Evolutionary conservation across 2,888 invertebrate species (phyloP), one percentile per base, ranked within the genome.

Genomic region (Aproaerema taeniolella): DNA sequence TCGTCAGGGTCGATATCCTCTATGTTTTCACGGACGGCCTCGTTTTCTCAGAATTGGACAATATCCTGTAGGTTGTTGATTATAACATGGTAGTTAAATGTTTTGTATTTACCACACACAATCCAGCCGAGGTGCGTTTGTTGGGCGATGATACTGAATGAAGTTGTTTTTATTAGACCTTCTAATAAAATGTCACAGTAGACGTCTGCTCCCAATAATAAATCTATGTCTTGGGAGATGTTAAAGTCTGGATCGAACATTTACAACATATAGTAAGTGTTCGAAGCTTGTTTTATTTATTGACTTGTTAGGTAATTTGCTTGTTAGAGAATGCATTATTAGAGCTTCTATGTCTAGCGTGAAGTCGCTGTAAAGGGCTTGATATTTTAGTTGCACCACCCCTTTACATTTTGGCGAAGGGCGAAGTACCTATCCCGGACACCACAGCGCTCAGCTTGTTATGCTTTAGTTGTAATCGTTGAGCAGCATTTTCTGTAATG

Each of bases 401-500:
- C n/a, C n/a, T n/a, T n/a, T n/a, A n/a, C n/a, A n/a, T n/a, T n/a
- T n/a, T n/a, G n/a, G n/a, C n/a, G n/a, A n/a, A n/a, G n/a, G n/a
- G n/a, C n/a, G n/a, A n/a, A 7, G 14, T 12, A 13, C 50, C 48
- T 12, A 48, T 39, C 2, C 51, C 53, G 6, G 20, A 37, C 11
- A 53, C 31, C 5, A 38, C 17, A 1, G 49, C 47, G 2, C 45
- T 39, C 24, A 45, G 43, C 20, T 16, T 30, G 16, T 43, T 13
- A 17, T 47, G 26, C 2, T 24, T 28, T 7, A 47, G 13, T n/a
- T 32, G 13, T 20, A 53, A 31, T 2, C 14, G 1, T 34, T 52
- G 45, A 1, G 49, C 47, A 5, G 49, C 52, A 5, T 44, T 42
- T 10, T 41, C 46, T 1, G 47, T 43, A 7, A 52, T 49, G 0